phyloP scores from a whole-genome alignment of 2,797 vertebrate genomes.

The Intellagama lesueurii region DNA sequence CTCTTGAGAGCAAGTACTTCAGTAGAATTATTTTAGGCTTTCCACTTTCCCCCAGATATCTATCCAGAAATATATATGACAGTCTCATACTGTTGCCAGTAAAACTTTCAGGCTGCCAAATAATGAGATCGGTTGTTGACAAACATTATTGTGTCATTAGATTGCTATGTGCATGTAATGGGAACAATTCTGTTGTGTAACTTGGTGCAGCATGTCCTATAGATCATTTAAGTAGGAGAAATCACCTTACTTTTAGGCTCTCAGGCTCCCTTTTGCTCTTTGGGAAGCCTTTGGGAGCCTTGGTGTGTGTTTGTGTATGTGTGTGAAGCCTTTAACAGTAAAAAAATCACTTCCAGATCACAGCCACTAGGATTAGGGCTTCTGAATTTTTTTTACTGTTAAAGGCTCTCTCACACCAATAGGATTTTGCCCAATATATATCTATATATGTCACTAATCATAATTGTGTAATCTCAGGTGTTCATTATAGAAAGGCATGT shows the following conservation, averaged over 20 bases:
- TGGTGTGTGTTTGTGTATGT: no score
- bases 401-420: no score
- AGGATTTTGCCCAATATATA: no score
- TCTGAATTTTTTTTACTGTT: no score
- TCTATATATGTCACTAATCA: accelerated
- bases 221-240: no score
- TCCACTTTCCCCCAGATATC: background rate
- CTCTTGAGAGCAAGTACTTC: background rate
- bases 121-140: background rate
- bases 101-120: background rate
- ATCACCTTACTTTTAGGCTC: no score
- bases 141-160: background rate
- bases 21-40: background rate
- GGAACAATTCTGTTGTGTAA: accelerated
- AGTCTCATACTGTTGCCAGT: background rate
- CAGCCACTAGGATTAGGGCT: no score
- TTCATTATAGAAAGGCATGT: background rate
- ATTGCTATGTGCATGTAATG: background rate
- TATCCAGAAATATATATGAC: background rate
- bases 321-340: no score
- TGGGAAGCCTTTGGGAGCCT: no score
- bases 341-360: no score
- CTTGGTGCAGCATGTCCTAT: no score
- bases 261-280: no score
- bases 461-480: background rate